Conservation (phyloP, 92 coral and sea anemone genomes). For the Muricea muricata region DNA sequence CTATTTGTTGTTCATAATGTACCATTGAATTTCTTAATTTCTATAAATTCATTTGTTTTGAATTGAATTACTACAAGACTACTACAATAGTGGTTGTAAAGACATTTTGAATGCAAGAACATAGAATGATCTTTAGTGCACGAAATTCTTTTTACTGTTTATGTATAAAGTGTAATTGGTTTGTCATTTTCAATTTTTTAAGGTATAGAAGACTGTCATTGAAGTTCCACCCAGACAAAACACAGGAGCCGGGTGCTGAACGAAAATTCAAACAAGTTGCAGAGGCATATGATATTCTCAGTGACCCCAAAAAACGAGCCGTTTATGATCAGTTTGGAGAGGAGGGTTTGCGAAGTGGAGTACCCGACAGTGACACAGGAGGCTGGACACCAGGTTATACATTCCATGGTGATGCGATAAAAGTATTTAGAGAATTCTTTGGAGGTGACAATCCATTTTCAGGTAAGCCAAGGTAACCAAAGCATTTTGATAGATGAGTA, state of each 20-base stretch:
- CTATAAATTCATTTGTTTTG: too few relatives aligned
- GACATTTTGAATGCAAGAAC: too few relatives aligned
- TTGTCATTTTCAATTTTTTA: background rate
- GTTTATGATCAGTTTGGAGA: conserved; percentile 98
- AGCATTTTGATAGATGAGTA: too few relatives aligned
- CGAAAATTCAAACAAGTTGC: conserved; percentile 92
- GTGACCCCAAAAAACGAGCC: conserved; percentile 91
- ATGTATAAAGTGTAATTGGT: background rate
- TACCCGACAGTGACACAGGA: conserved; percentile 95
- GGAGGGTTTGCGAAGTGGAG: conserved; percentile 95
- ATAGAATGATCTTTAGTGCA: too few relatives aligned
- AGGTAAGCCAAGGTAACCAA: conserved; percentile 37
- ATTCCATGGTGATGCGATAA: conserved; percentile 90
- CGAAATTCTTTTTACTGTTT: too few relatives aligned
- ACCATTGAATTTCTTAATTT: too few relatives aligned
- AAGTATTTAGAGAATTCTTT: conserved; percentile 93
- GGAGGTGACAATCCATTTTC: conserved; percentile 98
- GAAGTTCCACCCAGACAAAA: conserved; percentile 96
- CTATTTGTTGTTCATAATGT: too few relatives aligned
- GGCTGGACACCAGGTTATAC: conserved; percentile 96
- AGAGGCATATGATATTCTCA: conserved; percentile 92
- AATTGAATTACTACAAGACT: too few relatives aligned
- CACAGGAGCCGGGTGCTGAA: conserved; percentile 88
- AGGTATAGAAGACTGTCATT: conserved; percentile 94
- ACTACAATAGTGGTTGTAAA: too few relatives aligned